A percentile compares a stretch with the other conserved stretches of the same genome.
Conservation (phyloP, 2,888 invertebrate species). For the Dugesia japonica region DNA sequence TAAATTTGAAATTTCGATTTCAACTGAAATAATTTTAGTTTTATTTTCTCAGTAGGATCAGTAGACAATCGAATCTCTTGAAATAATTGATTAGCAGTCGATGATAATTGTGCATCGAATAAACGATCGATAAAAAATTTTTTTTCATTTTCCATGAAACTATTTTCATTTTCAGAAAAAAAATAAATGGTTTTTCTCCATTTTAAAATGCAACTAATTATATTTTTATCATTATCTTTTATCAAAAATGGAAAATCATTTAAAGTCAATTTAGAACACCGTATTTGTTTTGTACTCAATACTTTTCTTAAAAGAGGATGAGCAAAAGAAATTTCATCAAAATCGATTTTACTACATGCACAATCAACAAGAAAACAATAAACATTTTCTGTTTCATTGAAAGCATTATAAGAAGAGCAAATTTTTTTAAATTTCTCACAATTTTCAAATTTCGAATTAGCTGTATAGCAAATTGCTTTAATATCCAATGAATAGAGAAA, state of each 20-base stretch:
- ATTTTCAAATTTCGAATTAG: not conserved
- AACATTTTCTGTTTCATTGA: not conserved
- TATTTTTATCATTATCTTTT: not conserved
- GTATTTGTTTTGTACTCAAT: not conserved
- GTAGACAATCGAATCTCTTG: not conserved
- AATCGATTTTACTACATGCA: not conserved
- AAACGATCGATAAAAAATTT: not conserved
- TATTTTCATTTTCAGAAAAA: not conserved
- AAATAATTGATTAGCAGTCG: not conserved
- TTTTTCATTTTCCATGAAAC: not conserved
- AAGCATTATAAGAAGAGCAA: not conserved
- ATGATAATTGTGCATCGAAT: not conserved
- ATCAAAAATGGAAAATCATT: not conserved
- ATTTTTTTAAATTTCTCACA: not conserved
- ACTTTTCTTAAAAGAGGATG: not conserved
- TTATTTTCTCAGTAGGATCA: not conserved
- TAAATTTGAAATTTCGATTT: not conserved
- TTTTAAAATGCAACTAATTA: not conserved
- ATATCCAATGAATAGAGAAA: not conserved
- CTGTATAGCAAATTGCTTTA: not conserved
- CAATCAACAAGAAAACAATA: not conserved
- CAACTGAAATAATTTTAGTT: not conserved
- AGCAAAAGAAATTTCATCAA: not conserved
- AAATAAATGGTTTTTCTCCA: not conserved
- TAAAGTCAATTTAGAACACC: not conserved